These are phyloP conservation scores for Acrossocheilus wenchowensis DNA, from an alignment of 2,797 vertebrate genomes.

Conservation along the genomic window DNA sequence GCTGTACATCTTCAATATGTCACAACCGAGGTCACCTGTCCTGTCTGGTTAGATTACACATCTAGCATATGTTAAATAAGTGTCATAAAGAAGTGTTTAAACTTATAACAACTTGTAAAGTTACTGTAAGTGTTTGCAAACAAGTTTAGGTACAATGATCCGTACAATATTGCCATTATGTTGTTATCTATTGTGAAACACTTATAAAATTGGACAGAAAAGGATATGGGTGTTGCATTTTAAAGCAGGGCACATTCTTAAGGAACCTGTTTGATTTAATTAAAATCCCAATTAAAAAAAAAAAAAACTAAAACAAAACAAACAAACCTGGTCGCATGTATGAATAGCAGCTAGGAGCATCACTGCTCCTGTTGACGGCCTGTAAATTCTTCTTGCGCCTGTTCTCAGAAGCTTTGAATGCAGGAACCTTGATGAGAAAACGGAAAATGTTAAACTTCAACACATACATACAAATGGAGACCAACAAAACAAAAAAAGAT, in stretches of 20 bases:
- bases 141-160: background rate
- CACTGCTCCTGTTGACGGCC: slow-evolving; percentile 79
- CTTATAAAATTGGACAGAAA: background rate
- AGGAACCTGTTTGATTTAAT: background rate
- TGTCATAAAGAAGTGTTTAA: background rate
- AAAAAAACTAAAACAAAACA: background rate
- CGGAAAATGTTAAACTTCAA: background rate
- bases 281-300: background rate
- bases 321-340: slow-evolving; percentile 79
- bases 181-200: background rate
- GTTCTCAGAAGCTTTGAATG: slow-evolving; percentile 65
- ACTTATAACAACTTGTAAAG: background rate
- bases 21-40: background rate
- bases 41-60: background rate
- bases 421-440: slow-evolving; percentile 75
- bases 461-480: background rate
- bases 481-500: background rate
- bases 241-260: background rate
- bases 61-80: background rate
- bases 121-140: background rate
- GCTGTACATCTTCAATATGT: background rate
- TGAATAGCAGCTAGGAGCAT: slow-evolving; percentile 84
- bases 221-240: background rate
- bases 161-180: background rate
- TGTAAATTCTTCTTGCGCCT: slow-evolving; percentile 71